Percentiles rank a stretch among this genome's conserved stretches.
These are phyloP conservation scores for Campoplex capitator DNA, from an alignment of 2,888 invertebrate species.

Conservation along the genomic window DNA sequence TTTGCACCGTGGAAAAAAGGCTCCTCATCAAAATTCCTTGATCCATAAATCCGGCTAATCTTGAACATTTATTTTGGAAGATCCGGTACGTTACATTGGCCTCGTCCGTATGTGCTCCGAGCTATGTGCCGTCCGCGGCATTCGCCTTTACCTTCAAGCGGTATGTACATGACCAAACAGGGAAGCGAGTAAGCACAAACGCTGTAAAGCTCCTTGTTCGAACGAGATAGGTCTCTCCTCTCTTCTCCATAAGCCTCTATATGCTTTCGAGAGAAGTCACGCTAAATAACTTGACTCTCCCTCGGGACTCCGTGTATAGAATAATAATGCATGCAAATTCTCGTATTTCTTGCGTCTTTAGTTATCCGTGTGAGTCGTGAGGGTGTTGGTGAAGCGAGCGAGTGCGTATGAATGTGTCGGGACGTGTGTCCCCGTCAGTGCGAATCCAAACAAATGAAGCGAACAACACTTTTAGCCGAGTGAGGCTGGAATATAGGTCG, in stretches of 20 bases:
- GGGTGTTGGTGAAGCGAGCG: background rate
- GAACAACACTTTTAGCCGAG: background rate
- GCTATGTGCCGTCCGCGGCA: slow-evolving; percentile 5
- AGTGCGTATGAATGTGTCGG: background rate
- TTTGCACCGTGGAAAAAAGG: background rate
- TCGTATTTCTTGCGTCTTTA: slow-evolving; percentile 23
- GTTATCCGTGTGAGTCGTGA: background rate
- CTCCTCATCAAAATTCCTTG: background rate
- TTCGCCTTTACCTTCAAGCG: slow-evolving; percentile 36
- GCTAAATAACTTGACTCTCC: slow-evolving; percentile 54
- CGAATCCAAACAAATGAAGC: slow-evolving; percentile 8
- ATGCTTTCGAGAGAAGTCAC: slow-evolving; percentile 42
- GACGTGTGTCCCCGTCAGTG: background rate
- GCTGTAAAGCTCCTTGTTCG: slow-evolving; percentile 33
- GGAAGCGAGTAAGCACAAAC: slow-evolving; percentile 13
- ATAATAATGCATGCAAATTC: slow-evolving; percentile 44
- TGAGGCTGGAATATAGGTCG: background rate
- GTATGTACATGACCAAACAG: slow-evolving; percentile 38
- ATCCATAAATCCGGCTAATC: background rate
- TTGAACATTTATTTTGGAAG: background rate
- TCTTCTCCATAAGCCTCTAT: slow-evolving; percentile 15
- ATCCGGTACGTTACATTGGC: background rate
- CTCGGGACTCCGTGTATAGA: slow-evolving; percentile 42
- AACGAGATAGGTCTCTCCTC: slow-evolving; percentile 26
- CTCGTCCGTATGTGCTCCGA: slow-evolving; percentile 7